phyloP scores from a whole-genome alignment of 2,797 vertebrate species.

The Pipistrellus nathusii region DNA sequence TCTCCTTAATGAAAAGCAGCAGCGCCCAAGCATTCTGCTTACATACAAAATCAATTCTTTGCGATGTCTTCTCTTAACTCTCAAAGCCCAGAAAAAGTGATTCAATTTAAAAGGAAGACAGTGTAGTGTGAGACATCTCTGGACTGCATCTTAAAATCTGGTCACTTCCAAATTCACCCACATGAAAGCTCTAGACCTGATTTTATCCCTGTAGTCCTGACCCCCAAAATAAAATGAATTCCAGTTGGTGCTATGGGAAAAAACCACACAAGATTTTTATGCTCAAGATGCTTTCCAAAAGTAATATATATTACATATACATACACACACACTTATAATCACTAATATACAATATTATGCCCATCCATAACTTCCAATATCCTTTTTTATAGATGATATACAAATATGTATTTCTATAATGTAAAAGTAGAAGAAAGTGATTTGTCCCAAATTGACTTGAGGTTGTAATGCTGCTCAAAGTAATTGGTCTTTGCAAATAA shows the following conservation, averaged over 20 bases:
- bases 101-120: slow-evolving; percentile 53
- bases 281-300: slow-evolving; percentile 51
- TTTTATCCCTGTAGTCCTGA: slow-evolving; percentile 46
- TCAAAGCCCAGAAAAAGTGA: slow-evolving; percentile 48
- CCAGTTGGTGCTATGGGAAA: slow-evolving; percentile 10
- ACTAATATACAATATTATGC: neutral
- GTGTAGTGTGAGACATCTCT: slow-evolving; percentile 39
- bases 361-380: slow-evolving; percentile 24
- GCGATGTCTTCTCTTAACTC: slow-evolving; percentile 50
- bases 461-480: neutral
- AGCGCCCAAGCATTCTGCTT: slow-evolving; percentile 48
- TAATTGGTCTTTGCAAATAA: slow-evolving; percentile 14
- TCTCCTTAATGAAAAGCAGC: slow-evolving; percentile 46
- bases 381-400: slow-evolving; percentile 7
- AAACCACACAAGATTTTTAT: neutral
- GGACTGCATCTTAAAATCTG: slow-evolving; percentile 43
- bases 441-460: slow-evolving; percentile 33
- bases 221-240: slow-evolving; percentile 57
- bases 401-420: neutral
- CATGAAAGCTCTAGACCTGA: slow-evolving; percentile 52
- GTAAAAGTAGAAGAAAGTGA: slow-evolving; percentile 8
- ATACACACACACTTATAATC: neutral
- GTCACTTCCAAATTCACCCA: slow-evolving; percentile 48
- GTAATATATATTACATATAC: too few relatives aligned
- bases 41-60: slow-evolving; percentile 49